Percentiles rank a stretch among this genome's conserved stretches.
Evolutionary conservation across 2,797 vertebrate species (phyloP).

Genomic region (Prionace glauca): DNA sequence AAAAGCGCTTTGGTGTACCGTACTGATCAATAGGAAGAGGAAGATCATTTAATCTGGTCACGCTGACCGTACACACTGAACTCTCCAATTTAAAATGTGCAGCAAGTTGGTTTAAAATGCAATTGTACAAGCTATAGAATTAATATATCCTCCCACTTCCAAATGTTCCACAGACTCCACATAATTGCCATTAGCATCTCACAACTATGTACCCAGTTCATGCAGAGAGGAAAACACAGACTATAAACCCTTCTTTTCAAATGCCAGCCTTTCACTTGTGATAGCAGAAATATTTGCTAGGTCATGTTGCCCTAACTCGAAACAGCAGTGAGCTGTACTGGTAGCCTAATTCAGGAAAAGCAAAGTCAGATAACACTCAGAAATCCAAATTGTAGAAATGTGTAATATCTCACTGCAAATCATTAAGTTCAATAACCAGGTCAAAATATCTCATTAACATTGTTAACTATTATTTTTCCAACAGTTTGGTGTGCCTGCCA

Average conservation of each 20-base stretch:
- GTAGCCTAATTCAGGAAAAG: slow-evolving; percentile 25
- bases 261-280: slow-evolving; percentile 20
- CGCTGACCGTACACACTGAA: background rate
- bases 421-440: background rate
- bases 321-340: background rate
- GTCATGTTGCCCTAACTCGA: slow-evolving; percentile 34
- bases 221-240: background rate
- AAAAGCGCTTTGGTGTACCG: background rate
- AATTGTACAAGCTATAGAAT: background rate
- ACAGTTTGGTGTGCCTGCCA: background rate
- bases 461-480: background rate
- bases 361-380: slow-evolving; percentile 30
- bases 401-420: slow-evolving; percentile 17
- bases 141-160: too few relatives aligned
- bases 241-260: background rate
- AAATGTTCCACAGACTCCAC: background rate
- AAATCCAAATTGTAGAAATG: slow-evolving; percentile 17
- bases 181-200: background rate
- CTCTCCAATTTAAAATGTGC: background rate
- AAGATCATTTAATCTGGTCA: background rate
- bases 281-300: slow-evolving; percentile 30
- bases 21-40: background rate
- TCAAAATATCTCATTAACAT: background rate
- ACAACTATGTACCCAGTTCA: background rate
- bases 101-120: background rate